phyloP scores from a whole-genome alignment of 2,113 vertebrate genomes.

The Cinclus cinclus region DNA sequence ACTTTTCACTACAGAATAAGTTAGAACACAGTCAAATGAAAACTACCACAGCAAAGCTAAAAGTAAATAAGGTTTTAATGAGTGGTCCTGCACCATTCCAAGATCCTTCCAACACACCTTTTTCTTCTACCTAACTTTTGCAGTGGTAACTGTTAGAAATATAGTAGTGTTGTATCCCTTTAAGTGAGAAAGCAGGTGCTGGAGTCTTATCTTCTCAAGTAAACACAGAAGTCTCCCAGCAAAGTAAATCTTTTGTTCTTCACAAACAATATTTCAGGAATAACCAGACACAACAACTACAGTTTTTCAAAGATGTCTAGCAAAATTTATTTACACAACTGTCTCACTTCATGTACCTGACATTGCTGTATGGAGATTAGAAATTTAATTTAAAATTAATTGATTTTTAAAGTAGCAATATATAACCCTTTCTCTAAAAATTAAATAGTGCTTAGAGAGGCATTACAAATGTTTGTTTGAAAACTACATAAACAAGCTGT shows the following conservation, averaged over 20 bases:
- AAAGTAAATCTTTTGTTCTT: background rate
- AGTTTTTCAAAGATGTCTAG: background rate
- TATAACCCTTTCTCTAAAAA: background rate
- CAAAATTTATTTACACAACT: background rate
- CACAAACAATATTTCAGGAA: background rate
- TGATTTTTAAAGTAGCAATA: background rate
- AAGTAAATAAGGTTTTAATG: background rate
- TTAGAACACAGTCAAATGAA: background rate
- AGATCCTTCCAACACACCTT: background rate
- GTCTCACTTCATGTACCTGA: background rate
- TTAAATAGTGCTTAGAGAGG: accelerated
- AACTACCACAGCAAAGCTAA: background rate
- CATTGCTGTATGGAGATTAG: background rate
- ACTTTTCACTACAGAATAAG: background rate
- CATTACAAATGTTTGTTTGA: background rate
- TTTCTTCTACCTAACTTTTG: background rate
- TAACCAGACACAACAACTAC: background rate
- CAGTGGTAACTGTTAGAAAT: background rate
- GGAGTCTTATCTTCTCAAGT: background rate
- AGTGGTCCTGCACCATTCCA: background rate
- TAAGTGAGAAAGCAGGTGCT: background rate
- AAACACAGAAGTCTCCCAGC: background rate
- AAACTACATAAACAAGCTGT: background rate
- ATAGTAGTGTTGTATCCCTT: background rate
- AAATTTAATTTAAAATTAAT: background rate